Conservation (phyloP, 2,888 invertebrate genomes). For the Heliothis peltigera region DNA sequence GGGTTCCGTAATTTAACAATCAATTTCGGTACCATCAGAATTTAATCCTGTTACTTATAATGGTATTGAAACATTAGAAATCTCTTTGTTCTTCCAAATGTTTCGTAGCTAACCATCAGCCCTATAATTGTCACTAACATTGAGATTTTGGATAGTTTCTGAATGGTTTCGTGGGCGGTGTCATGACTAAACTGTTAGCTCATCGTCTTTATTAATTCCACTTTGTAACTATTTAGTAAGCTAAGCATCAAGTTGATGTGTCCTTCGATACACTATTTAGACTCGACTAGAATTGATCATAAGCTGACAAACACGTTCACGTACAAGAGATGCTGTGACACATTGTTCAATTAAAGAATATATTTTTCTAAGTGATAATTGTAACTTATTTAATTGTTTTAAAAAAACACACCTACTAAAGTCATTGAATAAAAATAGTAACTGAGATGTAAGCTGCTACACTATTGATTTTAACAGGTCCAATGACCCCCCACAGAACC, state of each 20-base stretch:
- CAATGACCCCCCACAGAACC: not conserved
- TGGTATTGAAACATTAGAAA: too few species aligned
- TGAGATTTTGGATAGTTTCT: not conserved
- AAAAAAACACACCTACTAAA: too few species aligned
- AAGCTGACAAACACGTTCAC: not conserved
- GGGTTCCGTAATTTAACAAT: too few species aligned
- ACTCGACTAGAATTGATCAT: conserved; percentile 15
- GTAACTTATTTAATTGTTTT: too few species aligned
- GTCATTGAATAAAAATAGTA: too few species aligned
- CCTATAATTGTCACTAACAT: too few species aligned
- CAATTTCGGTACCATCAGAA: too few species aligned
- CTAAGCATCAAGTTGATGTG: conserved; percentile 3
- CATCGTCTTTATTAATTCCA: not conserved
- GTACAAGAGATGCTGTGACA: not conserved
- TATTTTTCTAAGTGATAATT: not conserved
- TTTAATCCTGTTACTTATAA: too few species aligned
- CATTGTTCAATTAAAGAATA: not conserved
- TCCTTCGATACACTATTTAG: conserved; percentile 29
- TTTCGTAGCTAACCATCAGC: too few species aligned
- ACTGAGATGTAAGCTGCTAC: too few species aligned
- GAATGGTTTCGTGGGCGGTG: not conserved
- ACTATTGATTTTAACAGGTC: not conserved
- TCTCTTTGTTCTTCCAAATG: too few species aligned
- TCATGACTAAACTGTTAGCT: not conserved
- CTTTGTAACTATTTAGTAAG: conserved; percentile 23